Percentiles rank a stretch among this genome's conserved stretches.
phyloP scores from a whole-genome alignment of 23 tunicate species.

The Clavelina lepadiformis region DNA sequence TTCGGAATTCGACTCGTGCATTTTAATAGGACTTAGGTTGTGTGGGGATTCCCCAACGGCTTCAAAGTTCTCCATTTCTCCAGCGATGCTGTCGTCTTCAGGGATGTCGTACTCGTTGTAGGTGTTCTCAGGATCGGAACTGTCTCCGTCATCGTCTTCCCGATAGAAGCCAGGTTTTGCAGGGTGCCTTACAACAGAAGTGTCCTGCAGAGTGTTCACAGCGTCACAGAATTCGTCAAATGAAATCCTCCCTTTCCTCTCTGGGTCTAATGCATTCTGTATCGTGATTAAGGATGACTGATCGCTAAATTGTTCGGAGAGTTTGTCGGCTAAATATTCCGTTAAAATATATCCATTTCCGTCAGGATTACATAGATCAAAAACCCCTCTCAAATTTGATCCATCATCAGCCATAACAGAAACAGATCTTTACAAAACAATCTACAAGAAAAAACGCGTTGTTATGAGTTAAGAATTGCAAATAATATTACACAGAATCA shows the following conservation, averaged over 20 bases:
- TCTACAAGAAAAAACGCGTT: no score
- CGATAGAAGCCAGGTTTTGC: neutral
- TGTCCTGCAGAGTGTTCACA: slow-evolving; percentile 21
- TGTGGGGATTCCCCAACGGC: slow-evolving; percentile 56
- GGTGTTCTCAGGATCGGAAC: slow-evolving; percentile 87
- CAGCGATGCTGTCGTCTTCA: slow-evolving; percentile 53
- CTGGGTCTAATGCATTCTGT: slow-evolving; percentile 71
- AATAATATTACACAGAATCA: no score
- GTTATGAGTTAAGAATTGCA: no score
- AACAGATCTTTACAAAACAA: neutral
- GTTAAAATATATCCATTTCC: slow-evolving; percentile 74
- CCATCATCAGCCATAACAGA: slow-evolving; percentile 31
- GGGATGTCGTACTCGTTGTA: slow-evolving; percentile 93
- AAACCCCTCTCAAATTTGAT: slow-evolving; percentile 33
- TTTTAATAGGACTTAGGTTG: slow-evolving; percentile 32
- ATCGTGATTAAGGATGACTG: slow-evolving; percentile 34
- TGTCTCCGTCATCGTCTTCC: slow-evolving; percentile 43
- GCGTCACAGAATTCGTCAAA: slow-evolving; percentile 67
- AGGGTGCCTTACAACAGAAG: neutral
- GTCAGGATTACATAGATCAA: slow-evolving; percentile 87
- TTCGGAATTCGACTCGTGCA: slow-evolving; percentile 16
- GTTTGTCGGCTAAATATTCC: slow-evolving; percentile 49
- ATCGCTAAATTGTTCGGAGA: slow-evolving; percentile 57
- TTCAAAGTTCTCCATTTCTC: slow-evolving; percentile 74
- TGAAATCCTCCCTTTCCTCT: slow-evolving; percentile 39